phyloP scores from a whole-genome alignment of 2,888 invertebrate species.

The Oxyscelio sp. region DNA sequence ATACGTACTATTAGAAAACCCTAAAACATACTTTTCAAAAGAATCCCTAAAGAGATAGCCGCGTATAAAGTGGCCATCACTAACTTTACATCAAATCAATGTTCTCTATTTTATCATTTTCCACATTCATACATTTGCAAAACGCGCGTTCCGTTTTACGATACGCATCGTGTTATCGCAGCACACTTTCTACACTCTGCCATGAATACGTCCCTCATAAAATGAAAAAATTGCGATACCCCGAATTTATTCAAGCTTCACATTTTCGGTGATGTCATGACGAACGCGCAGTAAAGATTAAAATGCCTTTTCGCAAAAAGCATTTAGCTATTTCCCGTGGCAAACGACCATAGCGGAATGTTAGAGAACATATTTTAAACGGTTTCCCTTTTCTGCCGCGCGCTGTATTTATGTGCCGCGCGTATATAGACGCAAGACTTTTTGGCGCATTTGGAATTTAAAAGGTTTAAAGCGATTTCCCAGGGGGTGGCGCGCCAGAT shows the following conservation, averaged over 20 bases:
- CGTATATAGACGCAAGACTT: constrained; percentile 71
- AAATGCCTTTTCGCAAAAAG: constrained; percentile 88
- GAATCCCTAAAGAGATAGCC: constrained; percentile 15
- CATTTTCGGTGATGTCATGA: constrained; percentile 59
- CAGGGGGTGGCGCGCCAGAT: constrained; percentile 84
- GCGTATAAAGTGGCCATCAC: constrained; percentile 46
- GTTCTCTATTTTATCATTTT: constrained; percentile 62
- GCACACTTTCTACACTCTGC: constrained; percentile 43
- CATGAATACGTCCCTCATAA: constrained; percentile 47
- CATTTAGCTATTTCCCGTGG: constrained; percentile 89
- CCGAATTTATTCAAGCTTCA: constrained; percentile 68
- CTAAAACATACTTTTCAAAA: constrained; percentile 48
- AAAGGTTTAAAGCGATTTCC: constrained; percentile 89
- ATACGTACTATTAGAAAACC: constrained; percentile 4
- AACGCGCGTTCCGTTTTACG: constrained; percentile 54
- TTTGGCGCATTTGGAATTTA: constrained; percentile 84
- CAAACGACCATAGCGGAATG: constrained; percentile 88
- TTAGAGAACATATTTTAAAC: constrained; percentile 87
- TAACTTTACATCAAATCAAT: constrained; percentile 68
- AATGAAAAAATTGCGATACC: constrained; percentile 59
- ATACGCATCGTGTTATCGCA: constrained; percentile 57
- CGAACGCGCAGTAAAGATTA: constrained; percentile 87
- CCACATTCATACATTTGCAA: constrained; percentile 57
- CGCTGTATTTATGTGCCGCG: constrained; percentile 86
- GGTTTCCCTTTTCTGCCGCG: constrained; percentile 86